Evolutionary conservation across 92 coral and sea anemone genomes (phyloP).

Genomic region (Phenganax marumi): DNA sequence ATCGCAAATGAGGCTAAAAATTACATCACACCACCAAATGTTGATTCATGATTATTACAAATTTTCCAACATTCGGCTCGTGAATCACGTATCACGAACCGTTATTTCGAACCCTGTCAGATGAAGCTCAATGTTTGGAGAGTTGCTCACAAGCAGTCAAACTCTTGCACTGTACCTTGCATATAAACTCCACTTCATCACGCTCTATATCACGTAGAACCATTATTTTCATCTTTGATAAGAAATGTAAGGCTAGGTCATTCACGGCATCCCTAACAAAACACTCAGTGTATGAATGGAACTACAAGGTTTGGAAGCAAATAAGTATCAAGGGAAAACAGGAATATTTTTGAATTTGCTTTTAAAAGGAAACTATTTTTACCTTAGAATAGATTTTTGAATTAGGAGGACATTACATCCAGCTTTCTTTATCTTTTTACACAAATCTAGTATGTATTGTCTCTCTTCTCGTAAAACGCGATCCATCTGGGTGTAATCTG

Average conservation of each 20-base stretch:
- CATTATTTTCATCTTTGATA: conserved; percentile 95
- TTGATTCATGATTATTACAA: too few relatives aligned
- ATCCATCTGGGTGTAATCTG: conserved; percentile 98
- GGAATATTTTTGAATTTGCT: too few relatives aligned
- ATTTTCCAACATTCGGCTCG: too few relatives aligned
- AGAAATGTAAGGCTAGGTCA: conserved; percentile 92
- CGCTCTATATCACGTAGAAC: conserved; percentile 95
- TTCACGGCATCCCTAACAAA: conserved; percentile 82
- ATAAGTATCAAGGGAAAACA: background rate
- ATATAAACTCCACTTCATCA: conserved; percentile 88
- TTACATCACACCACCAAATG: too few relatives aligned
- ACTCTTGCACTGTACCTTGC: conserved; percentile 65
- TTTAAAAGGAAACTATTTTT: background rate
- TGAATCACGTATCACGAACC: too few relatives aligned
- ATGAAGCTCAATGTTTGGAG: too few relatives aligned
- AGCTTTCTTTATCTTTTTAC: conserved; percentile 96
- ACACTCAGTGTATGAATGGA: background rate
- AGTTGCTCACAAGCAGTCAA: too few relatives aligned
- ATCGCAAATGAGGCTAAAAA: too few relatives aligned
- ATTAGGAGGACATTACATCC: conserved; percentile 95
- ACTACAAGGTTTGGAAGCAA: background rate
- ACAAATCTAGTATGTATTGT: conserved; percentile 86
- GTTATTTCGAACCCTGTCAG: too few relatives aligned
- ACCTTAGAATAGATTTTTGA: conserved; percentile 93
- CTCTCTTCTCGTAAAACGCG: conserved; percentile 90